These are phyloP conservation scores for Sapajus apella DNA, from an alignment of 2,113 vertebrate genomes.

Conservation along the genomic window DNA sequence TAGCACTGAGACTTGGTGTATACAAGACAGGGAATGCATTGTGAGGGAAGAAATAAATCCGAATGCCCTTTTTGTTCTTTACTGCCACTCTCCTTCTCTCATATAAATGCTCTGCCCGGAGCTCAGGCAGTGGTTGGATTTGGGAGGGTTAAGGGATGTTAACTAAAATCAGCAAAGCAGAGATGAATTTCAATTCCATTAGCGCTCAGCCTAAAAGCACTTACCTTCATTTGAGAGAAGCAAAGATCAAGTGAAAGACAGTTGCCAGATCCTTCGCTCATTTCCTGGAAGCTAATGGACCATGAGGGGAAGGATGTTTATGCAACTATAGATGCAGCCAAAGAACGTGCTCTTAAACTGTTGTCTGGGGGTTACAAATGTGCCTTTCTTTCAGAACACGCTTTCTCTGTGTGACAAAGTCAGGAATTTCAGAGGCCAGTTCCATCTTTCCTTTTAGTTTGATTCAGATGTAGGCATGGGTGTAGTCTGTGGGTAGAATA, in stretches of 20 bases:
- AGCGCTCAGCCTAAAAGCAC: slow-evolving; percentile 45
- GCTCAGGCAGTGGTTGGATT: neutral
- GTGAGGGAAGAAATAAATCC: neutral
- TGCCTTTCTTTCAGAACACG: neutral
- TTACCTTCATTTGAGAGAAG: slow-evolving; percentile 38
- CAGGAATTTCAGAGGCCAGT: slow-evolving; percentile 2
- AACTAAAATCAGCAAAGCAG: slow-evolving; percentile 10
- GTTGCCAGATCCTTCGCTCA: neutral
- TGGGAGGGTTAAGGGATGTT: neutral
- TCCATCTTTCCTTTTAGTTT: neutral
- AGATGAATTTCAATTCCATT: slow-evolving; percentile 20
- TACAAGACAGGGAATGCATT: neutral
- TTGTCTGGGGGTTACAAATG: neutral
- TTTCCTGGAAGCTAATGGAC: slow-evolving; percentile 49
- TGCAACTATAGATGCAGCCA: neutral
- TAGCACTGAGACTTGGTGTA: neutral
- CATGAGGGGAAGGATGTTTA: neutral
- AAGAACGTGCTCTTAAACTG: neutral
- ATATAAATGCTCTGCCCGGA: neutral
- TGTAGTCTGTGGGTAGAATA: too few species aligned
- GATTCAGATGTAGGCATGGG: neutral
- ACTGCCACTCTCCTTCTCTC: neutral
- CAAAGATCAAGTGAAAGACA: slow-evolving; percentile 44
- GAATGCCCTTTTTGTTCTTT: neutral
- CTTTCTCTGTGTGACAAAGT: neutral